A percentile compares a stretch with the other conserved stretches of the same genome.
Evolutionary conservation across 2,888 invertebrate genomes (phyloP).

Genomic region (Synergus laeviventris): DNA sequence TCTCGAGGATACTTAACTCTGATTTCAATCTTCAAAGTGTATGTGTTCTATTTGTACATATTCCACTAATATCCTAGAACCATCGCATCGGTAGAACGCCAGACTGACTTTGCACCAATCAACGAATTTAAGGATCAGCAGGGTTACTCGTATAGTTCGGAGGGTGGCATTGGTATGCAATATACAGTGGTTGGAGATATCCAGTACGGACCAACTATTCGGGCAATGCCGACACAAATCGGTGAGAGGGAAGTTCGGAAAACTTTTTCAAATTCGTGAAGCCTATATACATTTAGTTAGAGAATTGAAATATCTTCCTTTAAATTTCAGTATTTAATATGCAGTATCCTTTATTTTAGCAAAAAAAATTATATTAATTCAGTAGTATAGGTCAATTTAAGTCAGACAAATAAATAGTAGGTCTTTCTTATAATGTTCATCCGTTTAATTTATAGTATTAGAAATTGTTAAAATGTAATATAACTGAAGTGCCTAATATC

Average conservation of each 20-base stretch:
- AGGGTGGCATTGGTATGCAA: slow-evolving; percentile 60
- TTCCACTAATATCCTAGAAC: slow-evolving; percentile 41
- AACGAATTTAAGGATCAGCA: slow-evolving; percentile 45
- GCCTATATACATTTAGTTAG: too few relatives aligned
- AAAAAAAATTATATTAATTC: too few relatives aligned
- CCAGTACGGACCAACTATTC: slow-evolving; percentile 56
- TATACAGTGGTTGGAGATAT: slow-evolving; percentile 58
- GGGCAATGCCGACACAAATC: slow-evolving; percentile 56
- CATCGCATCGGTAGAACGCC: slow-evolving; percentile 23
- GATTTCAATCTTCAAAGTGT: slow-evolving; percentile 2
- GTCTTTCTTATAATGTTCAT: too few relatives aligned
- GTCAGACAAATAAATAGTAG: too few relatives aligned
- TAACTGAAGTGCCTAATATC: too few relatives aligned
- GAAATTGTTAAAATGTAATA: too few relatives aligned
- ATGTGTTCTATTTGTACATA: not conserved
- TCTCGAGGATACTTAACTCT: slow-evolving; percentile 1
- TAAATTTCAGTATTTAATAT: too few relatives aligned
- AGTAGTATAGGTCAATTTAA: too few relatives aligned
- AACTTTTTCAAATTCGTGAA: too few relatives aligned
- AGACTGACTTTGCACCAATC: slow-evolving; percentile 37
- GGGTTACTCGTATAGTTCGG: slow-evolving; percentile 5
- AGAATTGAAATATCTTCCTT: too few relatives aligned
- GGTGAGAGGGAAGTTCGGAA: slow-evolving; percentile 29
- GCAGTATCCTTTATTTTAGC: too few relatives aligned
- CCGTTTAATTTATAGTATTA: too few relatives aligned